Evolutionary conservation across 2,797 vertebrate genomes (phyloP).

Genomic region (Psittacula derbiana): DNA sequence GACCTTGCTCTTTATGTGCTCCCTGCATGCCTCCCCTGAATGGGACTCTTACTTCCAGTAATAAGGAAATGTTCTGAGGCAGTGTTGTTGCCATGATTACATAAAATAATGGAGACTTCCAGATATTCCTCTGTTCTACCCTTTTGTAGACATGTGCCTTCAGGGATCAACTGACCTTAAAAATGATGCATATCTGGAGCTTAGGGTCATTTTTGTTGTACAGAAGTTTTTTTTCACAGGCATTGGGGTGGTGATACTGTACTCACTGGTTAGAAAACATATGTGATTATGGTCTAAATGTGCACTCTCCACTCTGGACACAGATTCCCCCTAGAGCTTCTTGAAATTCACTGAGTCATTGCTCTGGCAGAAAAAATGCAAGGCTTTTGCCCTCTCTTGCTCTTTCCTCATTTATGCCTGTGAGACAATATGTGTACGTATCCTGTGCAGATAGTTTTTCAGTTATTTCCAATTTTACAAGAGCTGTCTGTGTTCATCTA

Average conservation of each 20-base stretch:
- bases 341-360: not conserved
- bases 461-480: not conserved
- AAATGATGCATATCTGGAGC: not conserved
- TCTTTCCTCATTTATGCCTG: not conserved
- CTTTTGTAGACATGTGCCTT: not conserved
- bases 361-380: not conserved
- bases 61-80: conserved; percentile 21
- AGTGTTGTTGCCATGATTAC: not conserved
- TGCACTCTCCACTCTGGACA: not conserved
- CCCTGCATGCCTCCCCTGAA: not conserved
- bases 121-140: not conserved
- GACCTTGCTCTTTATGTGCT: not conserved
- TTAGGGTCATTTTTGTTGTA: not conserved
- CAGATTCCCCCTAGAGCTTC: not conserved
- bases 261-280: not conserved
- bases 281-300: not conserved
- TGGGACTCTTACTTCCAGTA: not conserved
- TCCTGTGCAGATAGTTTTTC: not conserved
- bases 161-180: conserved; percentile 23
- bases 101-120: not conserved
- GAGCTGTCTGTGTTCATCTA: not conserved
- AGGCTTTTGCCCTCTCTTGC: not conserved
- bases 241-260: not conserved
- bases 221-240: not conserved
- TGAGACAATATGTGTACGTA: not conserved